Evolutionary conservation across 1,140 invertebrate genomes (phyloP), one percentile per base, ranked within the genome.

Genomic region (Meloidogyne floridensis): DNA sequence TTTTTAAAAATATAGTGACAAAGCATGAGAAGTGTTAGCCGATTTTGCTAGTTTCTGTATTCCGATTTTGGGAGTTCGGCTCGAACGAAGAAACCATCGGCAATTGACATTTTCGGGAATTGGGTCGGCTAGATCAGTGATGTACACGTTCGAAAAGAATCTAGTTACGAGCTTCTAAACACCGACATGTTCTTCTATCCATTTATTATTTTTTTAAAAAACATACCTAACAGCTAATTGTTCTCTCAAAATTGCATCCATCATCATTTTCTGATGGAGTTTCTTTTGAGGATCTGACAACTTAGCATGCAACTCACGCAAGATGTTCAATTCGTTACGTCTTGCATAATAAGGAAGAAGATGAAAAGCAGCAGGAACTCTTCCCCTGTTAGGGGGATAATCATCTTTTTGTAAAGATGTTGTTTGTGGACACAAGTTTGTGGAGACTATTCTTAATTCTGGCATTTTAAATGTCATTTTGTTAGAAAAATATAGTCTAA

Each of bases 251-350:
- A 65, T 65, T n/a, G 59, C 59, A 65, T 65, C 59, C 15, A 6
- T 65, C 7, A 65, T n/a, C 59, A 65, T 65, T 65, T 65, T 65
- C 7, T 65, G 13, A 65, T 65, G 59, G 7, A 65, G 59, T 65
- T 65, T 65, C 59, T 65, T 65, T 18, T 65, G 15, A 5, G 59
- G 59, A 65, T 65, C 59, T 4, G 59, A 65, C 3, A 65, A n/a
- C 7, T 65, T 65, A 3, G 59, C 10, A 8, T 65, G 59, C n/a
- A 65, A 65, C n/a, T 65, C 59, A n/a, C 59, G 59, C 59, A 65
- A 65, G n/a, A 65, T 65, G n/a, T n/a, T 65, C n/a, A 65, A 65
- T 65, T 65, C 59, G n/a, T 65, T 65, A 65, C n/a, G 59, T 7
- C 59, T 15, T 4, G 59, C 59, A 65, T 65, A 65, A 65, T 65